Evolutionary conservation across 2,797 vertebrate genomes (phyloP).

Genomic region (Syngnathus acus): DNA sequence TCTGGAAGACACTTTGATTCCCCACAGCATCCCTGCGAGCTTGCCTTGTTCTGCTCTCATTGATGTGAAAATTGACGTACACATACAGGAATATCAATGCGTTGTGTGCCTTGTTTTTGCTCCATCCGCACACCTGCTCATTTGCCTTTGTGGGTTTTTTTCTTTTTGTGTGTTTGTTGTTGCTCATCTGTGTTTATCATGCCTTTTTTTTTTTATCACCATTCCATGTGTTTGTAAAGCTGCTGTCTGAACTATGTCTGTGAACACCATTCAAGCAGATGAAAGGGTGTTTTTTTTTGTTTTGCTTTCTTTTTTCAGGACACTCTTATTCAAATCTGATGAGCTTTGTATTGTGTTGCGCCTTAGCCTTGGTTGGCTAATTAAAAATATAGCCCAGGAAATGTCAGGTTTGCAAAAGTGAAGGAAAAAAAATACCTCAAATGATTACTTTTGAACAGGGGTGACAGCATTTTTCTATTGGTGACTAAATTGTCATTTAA

Average conservation of each 20-base stretch:
- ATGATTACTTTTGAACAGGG: background rate
- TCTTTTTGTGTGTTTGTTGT: slow-evolving; percentile 7
- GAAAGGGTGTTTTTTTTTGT: slow-evolving; percentile 40
- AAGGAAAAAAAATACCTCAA: background rate
- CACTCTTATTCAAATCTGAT: slow-evolving; percentile 61
- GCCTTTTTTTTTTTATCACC: slow-evolving; percentile 29
- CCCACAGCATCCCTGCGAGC: slow-evolving; percentile 47
- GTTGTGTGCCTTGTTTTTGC: slow-evolving; percentile 8
- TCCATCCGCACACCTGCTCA: slow-evolving; percentile 45
- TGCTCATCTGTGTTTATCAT: slow-evolving; percentile 18
- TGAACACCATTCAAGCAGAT: slow-evolving; percentile 43
- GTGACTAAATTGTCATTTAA: background rate
- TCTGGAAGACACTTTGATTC: slow-evolving; percentile 55
- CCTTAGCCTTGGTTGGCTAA: slow-evolving; percentile 51
- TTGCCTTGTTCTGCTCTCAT: slow-evolving; percentile 49
- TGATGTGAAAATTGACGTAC: slow-evolving; percentile 56
- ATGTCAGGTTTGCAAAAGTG: slow-evolving; percentile 23
- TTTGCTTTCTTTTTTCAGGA: slow-evolving; percentile 51
- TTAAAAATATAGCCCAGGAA: slow-evolving; percentile 42
- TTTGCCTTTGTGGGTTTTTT: slow-evolving; percentile 23
- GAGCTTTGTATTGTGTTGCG: slow-evolving; percentile 50
- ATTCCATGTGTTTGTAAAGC: slow-evolving; percentile 27
- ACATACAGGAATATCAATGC: slow-evolving; percentile 48
- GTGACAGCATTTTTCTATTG: background rate
- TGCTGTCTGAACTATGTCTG: slow-evolving; percentile 46